These are phyloP conservation scores for Drosophila ambigua DNA, from an alignment of 1,140 invertebrate genomes.

Conservation along the genomic window DNA sequence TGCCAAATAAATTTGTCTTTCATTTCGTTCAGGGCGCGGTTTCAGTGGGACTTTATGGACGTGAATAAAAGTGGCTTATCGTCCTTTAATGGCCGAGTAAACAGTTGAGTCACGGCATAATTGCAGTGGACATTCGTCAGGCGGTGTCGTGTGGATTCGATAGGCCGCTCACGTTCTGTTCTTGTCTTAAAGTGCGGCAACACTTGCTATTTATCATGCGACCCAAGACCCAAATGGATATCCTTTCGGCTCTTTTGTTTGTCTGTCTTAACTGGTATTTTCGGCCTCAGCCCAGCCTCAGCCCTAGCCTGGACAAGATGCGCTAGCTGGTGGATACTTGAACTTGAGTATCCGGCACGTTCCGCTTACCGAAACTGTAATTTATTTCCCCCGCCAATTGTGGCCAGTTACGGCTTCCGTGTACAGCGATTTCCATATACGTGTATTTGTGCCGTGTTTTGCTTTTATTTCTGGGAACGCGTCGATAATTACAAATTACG, in stretches of 20 bases:
- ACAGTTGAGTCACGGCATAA: conserved; percentile 29
- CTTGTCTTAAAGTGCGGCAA: background rate
- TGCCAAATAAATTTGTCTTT: conserved; percentile 48
- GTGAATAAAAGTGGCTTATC: conserved; percentile 27
- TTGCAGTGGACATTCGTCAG: conserved; percentile 37
- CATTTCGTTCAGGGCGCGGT: conserved; percentile 10
- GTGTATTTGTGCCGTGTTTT: conserved; percentile 1
- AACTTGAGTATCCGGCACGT: conserved; percentile 40
- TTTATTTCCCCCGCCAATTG: conserved; percentile 18
- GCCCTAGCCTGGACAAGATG: background rate
- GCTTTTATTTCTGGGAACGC: conserved; percentile 20
- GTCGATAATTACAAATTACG: conserved; percentile 70
- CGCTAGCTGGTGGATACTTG: conserved; percentile 27
- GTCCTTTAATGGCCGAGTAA: conserved; percentile 44
- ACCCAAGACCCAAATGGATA: conserved; percentile 12
- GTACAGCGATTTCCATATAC: conserved; percentile 18
- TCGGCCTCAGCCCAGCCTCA: conserved; percentile 34
- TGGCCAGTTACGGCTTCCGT: background rate
- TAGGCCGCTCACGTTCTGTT: conserved; percentile 55
- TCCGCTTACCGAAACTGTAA: conserved; percentile 35
- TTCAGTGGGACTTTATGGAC: conserved; percentile 13
- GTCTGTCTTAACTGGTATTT: conserved; percentile 54
- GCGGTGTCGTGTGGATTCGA: conserved; percentile 8
- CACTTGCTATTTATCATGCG: conserved; percentile 45
- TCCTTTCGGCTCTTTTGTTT: conserved; percentile 40